Conservation (phyloP, 2,797 vertebrate genomes). For the Sebastes matsubarae region DNA sequence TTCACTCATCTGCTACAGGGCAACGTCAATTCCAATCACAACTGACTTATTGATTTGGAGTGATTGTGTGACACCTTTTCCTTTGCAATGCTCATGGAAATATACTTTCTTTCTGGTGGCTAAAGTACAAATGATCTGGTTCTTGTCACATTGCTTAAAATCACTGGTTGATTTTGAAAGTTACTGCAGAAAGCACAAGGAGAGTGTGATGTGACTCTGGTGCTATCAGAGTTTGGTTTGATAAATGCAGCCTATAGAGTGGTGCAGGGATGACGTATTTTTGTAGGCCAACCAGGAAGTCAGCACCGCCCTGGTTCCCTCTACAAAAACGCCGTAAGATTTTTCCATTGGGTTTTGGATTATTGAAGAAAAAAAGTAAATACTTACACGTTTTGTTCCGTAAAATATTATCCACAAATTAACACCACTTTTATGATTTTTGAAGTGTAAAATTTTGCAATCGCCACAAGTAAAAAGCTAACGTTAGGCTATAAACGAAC, state of each 20-base stretch:
- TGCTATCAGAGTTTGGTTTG: background rate
- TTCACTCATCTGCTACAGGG: slow-evolving; percentile 52
- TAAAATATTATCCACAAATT: no score
- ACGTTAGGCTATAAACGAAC: no score
- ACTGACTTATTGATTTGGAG: slow-evolving; percentile 49
- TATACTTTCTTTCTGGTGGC: background rate
- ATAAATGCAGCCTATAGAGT: background rate
- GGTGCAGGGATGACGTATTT: no score
- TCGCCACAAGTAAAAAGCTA: no score
- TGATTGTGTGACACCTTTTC: slow-evolving; percentile 19
- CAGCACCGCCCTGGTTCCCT: no score
- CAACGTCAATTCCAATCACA: slow-evolving; percentile 51
- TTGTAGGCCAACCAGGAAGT: no score
- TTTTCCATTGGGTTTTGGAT: no score
- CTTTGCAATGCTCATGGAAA: background rate
- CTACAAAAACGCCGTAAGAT: fast-evolving
- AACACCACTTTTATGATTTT: no score
- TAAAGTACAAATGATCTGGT: background rate
- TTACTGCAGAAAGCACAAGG: background rate
- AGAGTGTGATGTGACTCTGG: background rate
- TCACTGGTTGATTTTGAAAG: background rate
- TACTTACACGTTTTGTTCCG: no score
- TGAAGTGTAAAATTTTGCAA: no score
- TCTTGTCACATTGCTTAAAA: background rate
- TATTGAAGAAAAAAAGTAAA: no score